Evolutionary conservation across 2,888 invertebrate species (phyloP), one percentile per base, ranked within the genome.

Genomic region (Spilarctia lutea): DNA sequence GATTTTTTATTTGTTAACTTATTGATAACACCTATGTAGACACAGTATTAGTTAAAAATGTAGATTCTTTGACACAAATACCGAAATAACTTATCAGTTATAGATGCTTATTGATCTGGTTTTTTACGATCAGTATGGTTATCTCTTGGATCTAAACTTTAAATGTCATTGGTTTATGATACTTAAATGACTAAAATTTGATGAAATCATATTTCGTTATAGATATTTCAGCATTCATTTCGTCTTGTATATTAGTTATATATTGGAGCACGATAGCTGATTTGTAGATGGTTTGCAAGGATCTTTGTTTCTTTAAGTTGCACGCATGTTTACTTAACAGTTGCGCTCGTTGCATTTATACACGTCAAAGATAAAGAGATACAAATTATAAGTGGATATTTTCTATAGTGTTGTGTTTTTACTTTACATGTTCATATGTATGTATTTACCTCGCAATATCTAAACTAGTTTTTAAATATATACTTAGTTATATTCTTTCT

Each of bases 111-210:
- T 24, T 20, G 33, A 33, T 33, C 33, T 65, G 42, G 27, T n/a
- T 27, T 18, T 42, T 68, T 30, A 13, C 4, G n/a, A 42, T 42
- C 18, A 16, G 18, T 30, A 68, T 45, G 16, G 30, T 42, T 42
- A 39, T 65, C 65, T 33, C n/a, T 56, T 56, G 56, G 11, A 56
- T 56, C 56, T 56, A 56, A 56, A 56, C n/a, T 56, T 56, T n/a
- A 56, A 56, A 27, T 27, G 56, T 11, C n/a, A 56, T n/a, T 60
- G 27, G 20, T 48, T 18, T 45, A 56, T 3, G n/a, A 11, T 10
- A 11, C n/a, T n/a, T 11, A 11, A 56, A 56, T 56, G n/a, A n/a
- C n/a, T n/a, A 56, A 11, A 24, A 1, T 8, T n/a, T 56, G 56
- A 27, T 4, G 56, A 60, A 60, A 60, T 27, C 13, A 6, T 60